These are phyloP conservation scores for Drosophila formosana DNA, from an alignment of 2,888 invertebrate species.

Conservation along the genomic window DNA sequence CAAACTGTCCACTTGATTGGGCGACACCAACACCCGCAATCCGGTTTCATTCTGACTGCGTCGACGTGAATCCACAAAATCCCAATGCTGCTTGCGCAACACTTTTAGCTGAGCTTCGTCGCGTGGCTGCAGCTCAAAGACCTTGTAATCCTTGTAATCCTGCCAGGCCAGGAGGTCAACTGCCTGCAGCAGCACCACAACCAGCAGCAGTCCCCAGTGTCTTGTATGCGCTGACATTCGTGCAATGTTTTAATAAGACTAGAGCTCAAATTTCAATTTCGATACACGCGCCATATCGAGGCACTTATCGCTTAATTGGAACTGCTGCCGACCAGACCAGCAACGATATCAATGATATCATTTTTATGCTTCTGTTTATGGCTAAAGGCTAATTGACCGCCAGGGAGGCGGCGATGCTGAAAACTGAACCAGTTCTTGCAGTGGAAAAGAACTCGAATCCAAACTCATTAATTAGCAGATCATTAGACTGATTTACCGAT, in stretches of 20 bases:
- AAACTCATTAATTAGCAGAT: not conserved
- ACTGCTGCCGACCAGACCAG: constrained; percentile 49
- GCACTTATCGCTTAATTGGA: constrained; percentile 71
- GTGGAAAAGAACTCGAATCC: not conserved
- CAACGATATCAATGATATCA: constrained; percentile 32
- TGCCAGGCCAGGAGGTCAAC: constrained; percentile 44
- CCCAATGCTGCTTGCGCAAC: constrained; percentile 36
- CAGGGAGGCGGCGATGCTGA: not conserved
- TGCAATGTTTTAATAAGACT: constrained; percentile 37
- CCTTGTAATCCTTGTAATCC: constrained; percentile 66
- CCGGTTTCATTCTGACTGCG: constrained; percentile 32
- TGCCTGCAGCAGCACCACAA: constrained; percentile 38
- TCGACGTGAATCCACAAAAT: constrained; percentile 39
- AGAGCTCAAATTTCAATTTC: constrained; percentile 2
- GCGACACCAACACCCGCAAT: constrained; percentile 62
- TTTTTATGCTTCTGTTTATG: constrained; percentile 64
- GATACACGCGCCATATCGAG: constrained; percentile 16
- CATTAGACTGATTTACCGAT: not conserved
- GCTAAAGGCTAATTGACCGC: not conserved
- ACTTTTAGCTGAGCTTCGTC: constrained; percentile 25
- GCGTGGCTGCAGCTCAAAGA: constrained; percentile 52
- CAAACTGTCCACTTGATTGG: constrained; percentile 37
- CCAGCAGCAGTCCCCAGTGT: constrained; percentile 4
- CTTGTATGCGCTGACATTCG: constrained; percentile 39
- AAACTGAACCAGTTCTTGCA: constrained; percentile 20